phyloP scores from a whole-genome alignment of 2,888 invertebrate genomes.

The Dasypolia templi region DNA sequence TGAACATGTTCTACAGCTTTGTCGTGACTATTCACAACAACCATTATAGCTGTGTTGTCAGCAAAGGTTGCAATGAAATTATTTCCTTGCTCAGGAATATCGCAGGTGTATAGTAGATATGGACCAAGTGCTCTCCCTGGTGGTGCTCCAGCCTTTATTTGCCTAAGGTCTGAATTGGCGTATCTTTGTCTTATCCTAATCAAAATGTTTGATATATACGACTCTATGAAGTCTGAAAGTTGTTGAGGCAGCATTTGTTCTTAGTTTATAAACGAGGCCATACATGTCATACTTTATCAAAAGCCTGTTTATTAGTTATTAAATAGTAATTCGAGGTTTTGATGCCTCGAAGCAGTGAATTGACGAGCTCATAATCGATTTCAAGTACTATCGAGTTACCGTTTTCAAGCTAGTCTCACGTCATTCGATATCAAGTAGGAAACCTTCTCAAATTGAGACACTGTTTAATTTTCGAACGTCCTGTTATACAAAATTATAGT shows the following conservation, averaged over 20 bases:
- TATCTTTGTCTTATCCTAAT: not conserved
- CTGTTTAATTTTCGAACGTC: conserved; percentile 5
- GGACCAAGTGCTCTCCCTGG: not conserved
- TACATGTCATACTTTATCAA: not conserved
- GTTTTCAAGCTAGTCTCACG: not conserved
- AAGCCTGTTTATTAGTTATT: not conserved
- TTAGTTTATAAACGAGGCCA: not conserved
- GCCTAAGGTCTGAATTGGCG: not conserved
- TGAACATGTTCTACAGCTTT: not conserved
- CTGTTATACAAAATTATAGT: conserved; percentile 21
- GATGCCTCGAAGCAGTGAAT: not conserved
- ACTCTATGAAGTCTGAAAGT: not conserved
- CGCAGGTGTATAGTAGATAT: not conserved
- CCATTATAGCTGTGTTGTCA: not conserved
- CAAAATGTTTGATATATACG: not conserved
- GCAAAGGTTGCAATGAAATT: not conserved
- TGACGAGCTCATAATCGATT: not conserved
- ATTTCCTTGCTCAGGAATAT: not conserved
- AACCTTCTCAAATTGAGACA: not conserved
- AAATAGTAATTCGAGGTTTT: not conserved
- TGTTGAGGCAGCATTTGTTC: not conserved
- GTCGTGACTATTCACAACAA: not conserved
- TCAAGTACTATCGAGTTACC: not conserved
- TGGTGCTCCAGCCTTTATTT: not conserved
- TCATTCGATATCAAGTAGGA: conserved; percentile 14